Evolutionary conservation across 2,888 invertebrate species (phyloP).

Genomic region (Nymphalis urticae): DNA sequence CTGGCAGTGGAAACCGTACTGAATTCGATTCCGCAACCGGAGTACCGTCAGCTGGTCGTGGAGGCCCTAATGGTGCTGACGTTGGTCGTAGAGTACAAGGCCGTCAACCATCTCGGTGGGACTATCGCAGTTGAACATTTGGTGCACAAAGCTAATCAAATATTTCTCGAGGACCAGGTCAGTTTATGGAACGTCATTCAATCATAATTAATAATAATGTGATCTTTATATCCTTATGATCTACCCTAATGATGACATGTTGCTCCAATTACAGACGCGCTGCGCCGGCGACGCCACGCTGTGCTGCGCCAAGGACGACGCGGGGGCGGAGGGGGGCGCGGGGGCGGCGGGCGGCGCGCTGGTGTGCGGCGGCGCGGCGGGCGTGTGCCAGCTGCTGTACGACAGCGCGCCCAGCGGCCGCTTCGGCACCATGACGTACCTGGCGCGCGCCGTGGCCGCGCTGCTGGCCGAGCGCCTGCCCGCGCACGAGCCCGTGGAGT

Average conservation of each 20-base stretch:
- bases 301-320: conserved; percentile 91
- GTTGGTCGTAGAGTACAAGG: conserved; percentile 92
- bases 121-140: conserved; percentile 94
- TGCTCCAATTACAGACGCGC: conserved; percentile 81
- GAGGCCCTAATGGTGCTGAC: conserved; percentile 98
- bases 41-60: conserved; percentile 97
- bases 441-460: conserved; percentile 91
- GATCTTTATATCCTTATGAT: too few relatives aligned
- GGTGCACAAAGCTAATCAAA: conserved; percentile 95
- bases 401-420: conserved; percentile 99
- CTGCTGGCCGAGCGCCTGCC: conserved; percentile 87
- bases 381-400: conserved; percentile 98
- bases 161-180: conserved; percentile 98
- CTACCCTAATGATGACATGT: too few relatives aligned
- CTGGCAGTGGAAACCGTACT: conserved; percentile 97
- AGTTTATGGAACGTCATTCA: neutral
- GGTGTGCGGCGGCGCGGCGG: conserved; percentile 95
- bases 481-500: conserved; percentile 89
- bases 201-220: neutral
- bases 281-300: conserved; percentile 95
- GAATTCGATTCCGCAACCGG: conserved; percentile 98
- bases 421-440: conserved; percentile 98
- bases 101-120: conserved; percentile 88
- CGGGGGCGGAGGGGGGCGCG: conserved; percentile 67
- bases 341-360: conserved; percentile 84